phyloP scores from a whole-genome alignment of 35 echinoderm and acorn worm genomes.

The Diadema setosum region DNA sequence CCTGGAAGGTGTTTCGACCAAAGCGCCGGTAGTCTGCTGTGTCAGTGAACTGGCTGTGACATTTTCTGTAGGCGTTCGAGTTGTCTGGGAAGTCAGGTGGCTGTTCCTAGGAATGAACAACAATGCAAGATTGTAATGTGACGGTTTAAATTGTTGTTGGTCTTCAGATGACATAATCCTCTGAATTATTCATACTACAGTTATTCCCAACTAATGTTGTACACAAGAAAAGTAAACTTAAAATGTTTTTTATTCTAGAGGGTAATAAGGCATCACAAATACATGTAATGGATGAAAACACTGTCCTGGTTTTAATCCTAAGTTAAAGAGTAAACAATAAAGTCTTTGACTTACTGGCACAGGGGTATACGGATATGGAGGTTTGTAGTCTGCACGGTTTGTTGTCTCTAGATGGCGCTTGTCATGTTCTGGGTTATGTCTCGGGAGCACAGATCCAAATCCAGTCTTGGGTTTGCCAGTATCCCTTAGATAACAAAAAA shows the following conservation, averaged over 20 bases:
- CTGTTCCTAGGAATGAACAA: constrained; percentile 56
- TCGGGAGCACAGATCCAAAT: constrained; percentile 79
- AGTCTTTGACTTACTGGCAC: constrained; percentile 83
- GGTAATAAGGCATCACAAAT: too few species aligned
- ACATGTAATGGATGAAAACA: too few species aligned
- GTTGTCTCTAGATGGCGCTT: constrained; percentile 98
- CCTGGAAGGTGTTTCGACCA: constrained; percentile 92
- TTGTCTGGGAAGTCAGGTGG: constrained; percentile 92
- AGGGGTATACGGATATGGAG: constrained; percentile 89
- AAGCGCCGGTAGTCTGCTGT: constrained; percentile 80
- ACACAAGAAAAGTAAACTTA: too few species aligned
- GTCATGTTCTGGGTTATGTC: constrained; percentile 92
- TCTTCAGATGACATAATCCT: too few species aligned
- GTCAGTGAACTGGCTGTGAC: constrained; percentile 98
- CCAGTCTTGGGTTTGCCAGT: constrained; percentile 92
- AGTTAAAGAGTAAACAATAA: too few species aligned
- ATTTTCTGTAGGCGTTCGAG: constrained; percentile 88
- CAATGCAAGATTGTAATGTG: background rate
- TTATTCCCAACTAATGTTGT: too few species aligned
- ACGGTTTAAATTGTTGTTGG: too few species aligned
- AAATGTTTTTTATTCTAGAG: too few species aligned
- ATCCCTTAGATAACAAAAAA: constrained; percentile 46
- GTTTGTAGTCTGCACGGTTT: constrained; percentile 94
- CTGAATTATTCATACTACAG: too few species aligned
- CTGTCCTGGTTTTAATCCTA: too few species aligned